phyloP scores from a whole-genome alignment of 2,113 vertebrate species.

The Corvus cornix region DNA sequence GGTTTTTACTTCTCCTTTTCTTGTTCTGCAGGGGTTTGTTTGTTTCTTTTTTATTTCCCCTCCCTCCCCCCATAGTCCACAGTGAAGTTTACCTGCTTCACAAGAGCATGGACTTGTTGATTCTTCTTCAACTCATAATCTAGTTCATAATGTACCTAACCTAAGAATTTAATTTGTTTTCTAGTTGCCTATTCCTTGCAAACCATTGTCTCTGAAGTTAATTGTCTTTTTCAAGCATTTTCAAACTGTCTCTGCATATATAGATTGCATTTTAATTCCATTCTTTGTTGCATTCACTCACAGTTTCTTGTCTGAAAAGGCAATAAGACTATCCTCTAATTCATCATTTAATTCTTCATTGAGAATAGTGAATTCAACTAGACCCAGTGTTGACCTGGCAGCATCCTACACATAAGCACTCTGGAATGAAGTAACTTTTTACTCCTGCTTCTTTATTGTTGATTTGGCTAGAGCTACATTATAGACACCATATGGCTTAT shows the following conservation, averaged over 20 bases:
- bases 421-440: not conserved
- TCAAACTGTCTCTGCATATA: not conserved
- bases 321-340: not conserved
- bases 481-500: not conserved
- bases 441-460: not conserved
- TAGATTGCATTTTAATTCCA: not conserved
- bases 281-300: not conserved
- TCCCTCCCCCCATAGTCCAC: not conserved
- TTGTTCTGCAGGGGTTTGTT: not conserved
- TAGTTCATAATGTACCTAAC: not conserved
- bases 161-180: not conserved
- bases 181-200: not conserved
- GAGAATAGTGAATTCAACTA: not conserved
- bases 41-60: not conserved
- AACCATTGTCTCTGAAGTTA: not conserved
- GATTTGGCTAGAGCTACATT: not conserved
- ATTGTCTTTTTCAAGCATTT: not conserved
- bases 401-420: not conserved
- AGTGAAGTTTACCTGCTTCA: not conserved
- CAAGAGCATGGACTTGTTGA: not conserved
- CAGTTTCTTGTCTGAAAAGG: not conserved
- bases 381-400: not conserved
- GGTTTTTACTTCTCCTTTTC: fast-evolving
- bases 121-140: not conserved
- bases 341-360: not conserved